phyloP scores from a whole-genome alignment of 2,888 invertebrate genomes.

The Andricus curvator region DNA sequence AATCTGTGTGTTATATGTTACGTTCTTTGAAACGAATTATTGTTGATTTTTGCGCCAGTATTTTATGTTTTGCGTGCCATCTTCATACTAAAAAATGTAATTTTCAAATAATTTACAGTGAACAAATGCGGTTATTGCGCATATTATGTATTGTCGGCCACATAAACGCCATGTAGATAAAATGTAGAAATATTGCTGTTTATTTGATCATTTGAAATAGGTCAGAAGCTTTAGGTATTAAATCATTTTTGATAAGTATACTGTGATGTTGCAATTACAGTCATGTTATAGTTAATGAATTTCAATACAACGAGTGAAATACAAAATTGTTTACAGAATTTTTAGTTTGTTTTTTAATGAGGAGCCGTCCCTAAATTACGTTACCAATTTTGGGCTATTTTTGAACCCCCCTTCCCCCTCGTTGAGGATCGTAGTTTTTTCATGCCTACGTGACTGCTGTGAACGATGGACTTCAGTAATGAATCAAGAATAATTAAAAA shows the following conservation, averaged over 20 bases:
- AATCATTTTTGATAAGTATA: neutral
- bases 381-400: too few species aligned
- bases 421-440: too few species aligned
- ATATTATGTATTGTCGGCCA: neutral
- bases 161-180: neutral
- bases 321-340: conserved; percentile 13
- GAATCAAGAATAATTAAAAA: too few species aligned
- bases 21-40: neutral
- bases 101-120: neutral
- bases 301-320: conserved; percentile 54
- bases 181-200: conserved; percentile 4
- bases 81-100: conserved; percentile 32
- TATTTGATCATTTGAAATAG: neutral
- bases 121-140: too few species aligned
- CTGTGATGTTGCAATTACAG: conserved; percentile 31
- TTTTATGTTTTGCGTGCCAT: conserved; percentile 21
- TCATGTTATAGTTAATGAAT: conserved; percentile 46
- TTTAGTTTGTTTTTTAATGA: neutral
- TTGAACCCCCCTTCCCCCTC: too few species aligned
- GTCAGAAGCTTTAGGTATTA: neutral
- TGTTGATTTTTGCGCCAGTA: neutral
- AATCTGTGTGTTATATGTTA: neutral
- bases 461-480: too few species aligned
- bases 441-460: too few species aligned
- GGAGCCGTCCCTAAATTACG: too few species aligned